Evolutionary conservation across 2,888 invertebrate species (phyloP).

Genomic region (Mesoligia furuncula): DNA sequence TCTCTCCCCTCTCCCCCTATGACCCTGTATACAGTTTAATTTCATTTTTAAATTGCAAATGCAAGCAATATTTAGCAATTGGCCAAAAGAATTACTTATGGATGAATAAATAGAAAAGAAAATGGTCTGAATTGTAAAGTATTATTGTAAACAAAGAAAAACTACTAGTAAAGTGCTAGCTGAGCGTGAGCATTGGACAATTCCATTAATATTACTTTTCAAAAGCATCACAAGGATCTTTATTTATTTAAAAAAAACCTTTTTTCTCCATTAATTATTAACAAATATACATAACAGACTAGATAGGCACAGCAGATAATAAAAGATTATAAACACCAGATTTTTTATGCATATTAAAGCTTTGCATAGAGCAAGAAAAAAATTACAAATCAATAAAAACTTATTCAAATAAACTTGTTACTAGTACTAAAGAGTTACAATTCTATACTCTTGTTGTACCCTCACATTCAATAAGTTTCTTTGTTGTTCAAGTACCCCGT

Average conservation of each 20-base stretch:
- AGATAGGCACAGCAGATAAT: slow-evolving; percentile 12
- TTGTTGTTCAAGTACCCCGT: neutral
- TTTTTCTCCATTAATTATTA: too few species aligned
- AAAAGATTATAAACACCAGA: slow-evolving; percentile 18
- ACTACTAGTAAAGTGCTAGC: neutral
- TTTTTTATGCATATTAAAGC: neutral
- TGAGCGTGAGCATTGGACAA: neutral
- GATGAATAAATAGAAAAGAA: neutral
- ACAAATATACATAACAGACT: neutral
- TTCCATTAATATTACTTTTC: neutral
- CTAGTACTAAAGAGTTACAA: neutral
- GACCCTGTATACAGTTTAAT: neutral
- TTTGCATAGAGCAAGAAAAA: rapidly evolving
- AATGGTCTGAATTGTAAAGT: neutral
- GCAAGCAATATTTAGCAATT: slow-evolving; percentile 16
- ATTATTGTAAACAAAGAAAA: neutral
- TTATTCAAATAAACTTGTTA: neutral
- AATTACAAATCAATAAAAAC: neutral
- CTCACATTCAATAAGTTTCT: neutral
- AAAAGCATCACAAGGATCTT: neutral
- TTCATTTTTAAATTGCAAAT: neutral
- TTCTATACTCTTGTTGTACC: neutral
- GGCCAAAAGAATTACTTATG: neutral
- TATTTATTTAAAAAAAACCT: neutral
- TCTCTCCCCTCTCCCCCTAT: neutral